Base-by-base conservation (phyloP, 2,113 vertebrate genomes). In the Serilophus lunatus region DNA sequence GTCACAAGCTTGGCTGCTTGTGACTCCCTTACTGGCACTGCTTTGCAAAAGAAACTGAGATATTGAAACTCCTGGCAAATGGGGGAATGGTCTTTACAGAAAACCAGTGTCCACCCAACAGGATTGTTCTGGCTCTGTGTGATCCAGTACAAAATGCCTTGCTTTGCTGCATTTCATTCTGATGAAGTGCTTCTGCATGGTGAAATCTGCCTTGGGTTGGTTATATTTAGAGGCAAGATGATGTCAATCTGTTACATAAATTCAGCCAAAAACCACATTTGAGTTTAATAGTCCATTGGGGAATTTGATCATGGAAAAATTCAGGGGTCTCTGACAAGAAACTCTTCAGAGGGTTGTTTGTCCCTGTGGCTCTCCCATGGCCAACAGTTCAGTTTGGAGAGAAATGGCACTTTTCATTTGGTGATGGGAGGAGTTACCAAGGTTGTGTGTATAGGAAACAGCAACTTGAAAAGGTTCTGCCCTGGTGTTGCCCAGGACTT, bases 261-360 rank as follows among this genome's bases (percentile, higher is more conserved):
- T 91, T 79, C 82, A 90, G 92, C 93, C 95, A 88, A 93, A 97
- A 96, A 57, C 69, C 82, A 93, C 86, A 94, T 36, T 92, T 31
- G 90, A 86, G 88, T 94, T 92, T 94, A 95, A 92, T 42, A 92
- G 91, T 92, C 96, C 90, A 85, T 6, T 65, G 90, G 94, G 92
- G 95, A 92, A 81, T 95, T 96, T 82, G 95, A 96, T 88, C 71
- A 87, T 97, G 93, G 95, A 95, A 97, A n/a, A 97, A 88, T 95
- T 93, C 95, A 56, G 68, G 76, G 96, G 90, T 74, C 47, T 95
- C 88, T 82, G 63, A 49, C 93, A 93, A 96, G 96, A 92, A 97
- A 35, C 75, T 77, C 64, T 82, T 78, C 56, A 91, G 60, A 3
- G 31, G 91, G 87, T 86, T 93, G 93, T 97, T 97, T 96, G 89